phyloP scores from a whole-genome alignment of 2,888 invertebrate genomes.

The Aphodius granarius region DNA sequence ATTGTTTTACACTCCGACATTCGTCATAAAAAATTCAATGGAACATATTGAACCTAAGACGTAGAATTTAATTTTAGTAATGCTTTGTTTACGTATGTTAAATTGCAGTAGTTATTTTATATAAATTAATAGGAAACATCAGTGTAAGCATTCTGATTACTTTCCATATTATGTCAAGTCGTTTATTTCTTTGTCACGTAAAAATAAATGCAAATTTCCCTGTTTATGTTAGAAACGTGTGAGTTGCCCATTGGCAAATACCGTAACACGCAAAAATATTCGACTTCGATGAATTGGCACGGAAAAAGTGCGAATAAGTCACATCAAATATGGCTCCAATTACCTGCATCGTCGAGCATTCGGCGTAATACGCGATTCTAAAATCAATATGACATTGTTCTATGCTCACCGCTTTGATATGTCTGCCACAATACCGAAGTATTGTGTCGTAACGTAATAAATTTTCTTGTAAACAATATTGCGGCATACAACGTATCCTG shows the following conservation, averaged over 20 bases:
- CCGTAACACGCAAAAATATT: neutral
- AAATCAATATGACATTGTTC: neutral
- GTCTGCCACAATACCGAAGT: neutral
- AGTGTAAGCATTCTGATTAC: neutral
- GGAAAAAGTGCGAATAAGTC: neutral
- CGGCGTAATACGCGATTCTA: neutral
- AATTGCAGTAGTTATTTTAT: neutral
- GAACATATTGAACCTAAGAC: too few species aligned
- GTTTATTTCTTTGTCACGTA: neutral
- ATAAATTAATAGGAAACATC: neutral
- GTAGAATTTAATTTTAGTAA: too few species aligned
- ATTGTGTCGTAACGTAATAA: neutral
- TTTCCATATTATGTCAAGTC: neutral
- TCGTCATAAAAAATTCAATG: too few species aligned
- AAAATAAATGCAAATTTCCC: neutral
- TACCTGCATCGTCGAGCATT: neutral
- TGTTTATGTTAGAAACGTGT: neutral
- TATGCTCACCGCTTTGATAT: neutral
- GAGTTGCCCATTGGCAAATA: neutral
- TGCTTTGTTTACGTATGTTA: too few species aligned
- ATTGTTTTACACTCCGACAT: too few species aligned
- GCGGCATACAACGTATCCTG: neutral
- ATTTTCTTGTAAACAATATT: neutral
- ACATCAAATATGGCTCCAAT: neutral
- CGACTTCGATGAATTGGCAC: neutral